These are phyloP conservation scores for Podarcis lilfordi DNA, from an alignment of 2,797 vertebrate genomes.

Conservation along the genomic window DNA sequence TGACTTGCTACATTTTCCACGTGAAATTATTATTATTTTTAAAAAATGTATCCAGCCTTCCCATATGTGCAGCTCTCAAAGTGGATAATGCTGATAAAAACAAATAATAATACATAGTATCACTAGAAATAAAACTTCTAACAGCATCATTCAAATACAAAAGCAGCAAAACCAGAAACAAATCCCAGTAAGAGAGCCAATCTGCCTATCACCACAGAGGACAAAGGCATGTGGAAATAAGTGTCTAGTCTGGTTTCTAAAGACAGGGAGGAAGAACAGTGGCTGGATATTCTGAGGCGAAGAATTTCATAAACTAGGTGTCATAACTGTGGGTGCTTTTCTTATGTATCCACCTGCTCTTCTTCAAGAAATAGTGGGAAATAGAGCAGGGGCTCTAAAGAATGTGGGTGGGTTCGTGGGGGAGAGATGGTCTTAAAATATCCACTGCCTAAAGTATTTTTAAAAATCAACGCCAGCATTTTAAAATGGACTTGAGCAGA, in stretches of 20 bases:
- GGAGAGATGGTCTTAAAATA: neutral
- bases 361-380: neutral
- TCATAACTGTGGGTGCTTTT: too few species aligned
- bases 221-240: slow-evolving; percentile 1
- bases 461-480: neutral
- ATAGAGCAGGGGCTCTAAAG: neutral
- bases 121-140: neutral
- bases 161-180: neutral
- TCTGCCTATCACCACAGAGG: neutral
- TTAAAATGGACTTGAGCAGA: neutral
- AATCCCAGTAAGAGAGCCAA: neutral
- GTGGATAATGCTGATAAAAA: neutral
- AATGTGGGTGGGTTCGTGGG: neutral
- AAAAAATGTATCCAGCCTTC: neutral
- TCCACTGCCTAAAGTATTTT: neutral
- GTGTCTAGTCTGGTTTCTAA: neutral
- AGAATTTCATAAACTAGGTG: neutral
- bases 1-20: neutral
- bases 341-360: neutral
- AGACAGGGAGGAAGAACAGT: neutral
- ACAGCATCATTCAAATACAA: neutral
- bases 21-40: neutral
- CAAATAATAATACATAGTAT: neutral
- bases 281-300: neutral
- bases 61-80: neutral